phyloP scores from a whole-genome alignment of 2,888 invertebrate species.

The Galerucella pusilla region DNA sequence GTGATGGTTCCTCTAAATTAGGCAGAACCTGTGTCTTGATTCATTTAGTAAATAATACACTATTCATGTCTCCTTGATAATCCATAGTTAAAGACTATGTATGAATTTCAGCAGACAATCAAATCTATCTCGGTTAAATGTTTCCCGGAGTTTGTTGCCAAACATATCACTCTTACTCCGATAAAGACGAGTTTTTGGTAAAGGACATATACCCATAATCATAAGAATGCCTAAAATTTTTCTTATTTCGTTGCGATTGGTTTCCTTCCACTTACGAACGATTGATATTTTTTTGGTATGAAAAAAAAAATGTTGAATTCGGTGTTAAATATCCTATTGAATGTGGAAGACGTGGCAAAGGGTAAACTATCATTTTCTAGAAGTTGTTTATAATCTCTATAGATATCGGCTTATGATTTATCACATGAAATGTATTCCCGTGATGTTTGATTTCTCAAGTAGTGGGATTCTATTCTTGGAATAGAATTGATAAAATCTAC shows the following conservation, averaged over 20 bases:
- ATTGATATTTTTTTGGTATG: background rate
- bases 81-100: too few species aligned
- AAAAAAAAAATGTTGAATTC: background rate
- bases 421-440: conserved; percentile 7
- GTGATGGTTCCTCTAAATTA: too few species aligned
- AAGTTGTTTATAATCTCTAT: background rate
- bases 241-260: background rate
- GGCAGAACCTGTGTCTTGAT: too few species aligned
- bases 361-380: background rate
- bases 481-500: conserved; percentile 21
- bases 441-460: conserved; percentile 15
- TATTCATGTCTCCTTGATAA: too few species aligned
- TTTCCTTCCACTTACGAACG: background rate
- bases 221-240: too few species aligned
- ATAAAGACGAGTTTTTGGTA: too few species aligned
- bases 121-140: too few species aligned
- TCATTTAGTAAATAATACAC: too few species aligned
- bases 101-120: too few species aligned
- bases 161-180: too few species aligned
- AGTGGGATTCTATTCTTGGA: conserved; percentile 20
- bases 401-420: background rate
- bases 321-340: background rate
- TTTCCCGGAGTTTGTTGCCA: too few species aligned
- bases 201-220: too few species aligned
- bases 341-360: background rate